Percentiles rank a stretch among this genome's conserved stretches.
phyloP scores from a whole-genome alignment of 2,113 vertebrate species.

The Aphyosemion australe region DNA sequence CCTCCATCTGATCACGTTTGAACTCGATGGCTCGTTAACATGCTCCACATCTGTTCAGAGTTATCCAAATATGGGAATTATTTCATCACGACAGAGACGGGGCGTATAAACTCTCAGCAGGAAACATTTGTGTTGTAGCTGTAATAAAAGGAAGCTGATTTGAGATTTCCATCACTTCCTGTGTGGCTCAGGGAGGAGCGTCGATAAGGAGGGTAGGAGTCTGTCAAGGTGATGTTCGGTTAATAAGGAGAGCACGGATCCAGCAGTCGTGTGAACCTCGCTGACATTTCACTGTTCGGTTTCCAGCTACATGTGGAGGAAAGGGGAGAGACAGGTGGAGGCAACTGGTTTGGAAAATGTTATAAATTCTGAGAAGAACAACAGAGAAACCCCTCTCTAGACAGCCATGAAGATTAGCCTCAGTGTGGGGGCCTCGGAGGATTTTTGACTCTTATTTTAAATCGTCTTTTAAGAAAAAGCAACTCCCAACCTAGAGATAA shows the following conservation, averaged over 20 bases:
- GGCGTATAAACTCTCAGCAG: slow-evolving; percentile 56
- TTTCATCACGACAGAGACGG: slow-evolving; percentile 58
- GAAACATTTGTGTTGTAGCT: slow-evolving; percentile 56
- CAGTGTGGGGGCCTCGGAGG: slow-evolving; percentile 11
- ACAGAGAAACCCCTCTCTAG: slow-evolving; percentile 7
- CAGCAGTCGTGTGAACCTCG: slow-evolving; percentile 54
- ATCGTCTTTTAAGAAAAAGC: slow-evolving; percentile 2
- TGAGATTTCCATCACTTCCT: slow-evolving; percentile 59
- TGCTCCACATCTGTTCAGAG: slow-evolving; percentile 78
- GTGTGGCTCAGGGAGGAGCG: slow-evolving; percentile 47
- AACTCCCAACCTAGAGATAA: neutral
- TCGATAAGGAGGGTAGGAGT: slow-evolving; percentile 10
- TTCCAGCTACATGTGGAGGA: slow-evolving; percentile 18
- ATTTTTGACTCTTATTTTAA: slow-evolving; percentile 6
- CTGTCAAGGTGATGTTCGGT: slow-evolving; percentile 61
- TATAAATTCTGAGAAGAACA: slow-evolving; percentile 23
- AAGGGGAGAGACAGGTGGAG: slow-evolving; percentile 16
- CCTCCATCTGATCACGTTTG: slow-evolving; percentile 2
- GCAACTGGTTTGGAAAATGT: slow-evolving; percentile 8
- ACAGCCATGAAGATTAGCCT: neutral
- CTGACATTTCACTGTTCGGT: slow-evolving; percentile 36
- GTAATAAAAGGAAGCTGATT: slow-evolving; percentile 62
- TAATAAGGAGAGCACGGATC: slow-evolving; percentile 45
- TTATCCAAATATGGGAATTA: slow-evolving; percentile 73
- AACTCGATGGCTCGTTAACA: slow-evolving; percentile 64